phyloP scores from a whole-genome alignment of 2,797 vertebrate genomes.

The Myripristis jacobus region DNA sequence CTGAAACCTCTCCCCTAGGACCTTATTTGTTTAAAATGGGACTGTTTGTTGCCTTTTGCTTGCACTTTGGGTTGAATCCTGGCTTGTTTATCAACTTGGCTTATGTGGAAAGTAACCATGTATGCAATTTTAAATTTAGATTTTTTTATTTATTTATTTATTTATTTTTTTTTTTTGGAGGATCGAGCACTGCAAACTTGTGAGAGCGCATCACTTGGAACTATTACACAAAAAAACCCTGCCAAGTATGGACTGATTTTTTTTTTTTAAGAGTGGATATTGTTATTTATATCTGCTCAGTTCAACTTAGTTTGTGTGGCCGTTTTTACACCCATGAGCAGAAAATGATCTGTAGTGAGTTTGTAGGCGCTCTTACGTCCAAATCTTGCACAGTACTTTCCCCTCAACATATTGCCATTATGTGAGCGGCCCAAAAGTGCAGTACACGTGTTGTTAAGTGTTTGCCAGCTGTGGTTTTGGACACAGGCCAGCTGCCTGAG shows the following conservation, averaged over 20 bases:
- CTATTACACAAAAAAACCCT: not conserved
- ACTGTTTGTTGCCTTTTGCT: conserved; percentile 6
- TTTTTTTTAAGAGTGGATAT: too few relatives aligned
- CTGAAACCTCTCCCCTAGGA: not conserved
- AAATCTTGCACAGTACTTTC: conserved; percentile 18
- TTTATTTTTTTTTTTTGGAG: conserved; percentile 8
- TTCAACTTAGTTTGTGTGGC: too few relatives aligned
- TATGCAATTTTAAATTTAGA: not conserved
- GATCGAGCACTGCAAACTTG: not conserved
- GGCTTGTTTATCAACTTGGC: not conserved
- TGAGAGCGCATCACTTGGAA: not conserved
- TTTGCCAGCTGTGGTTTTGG: conserved; percentile 64
- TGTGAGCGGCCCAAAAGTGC: conserved; percentile 50
- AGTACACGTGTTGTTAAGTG: conserved; percentile 47
- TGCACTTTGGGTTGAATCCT: not conserved
- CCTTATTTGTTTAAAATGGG: not conserved
- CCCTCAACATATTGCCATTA: conserved; percentile 35
- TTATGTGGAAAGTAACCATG: not conserved
- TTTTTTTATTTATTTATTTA: too few relatives aligned
- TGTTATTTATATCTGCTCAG: too few relatives aligned
- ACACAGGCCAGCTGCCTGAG: conserved; percentile 50
- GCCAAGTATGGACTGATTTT: not conserved
- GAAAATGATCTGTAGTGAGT: conserved; percentile 5
- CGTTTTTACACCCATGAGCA: not conserved
- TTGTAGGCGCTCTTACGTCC: conserved; percentile 18